Conservation (phyloP, 92 coral and sea anemone genomes). For the Palythoa grandiflora region DNA sequence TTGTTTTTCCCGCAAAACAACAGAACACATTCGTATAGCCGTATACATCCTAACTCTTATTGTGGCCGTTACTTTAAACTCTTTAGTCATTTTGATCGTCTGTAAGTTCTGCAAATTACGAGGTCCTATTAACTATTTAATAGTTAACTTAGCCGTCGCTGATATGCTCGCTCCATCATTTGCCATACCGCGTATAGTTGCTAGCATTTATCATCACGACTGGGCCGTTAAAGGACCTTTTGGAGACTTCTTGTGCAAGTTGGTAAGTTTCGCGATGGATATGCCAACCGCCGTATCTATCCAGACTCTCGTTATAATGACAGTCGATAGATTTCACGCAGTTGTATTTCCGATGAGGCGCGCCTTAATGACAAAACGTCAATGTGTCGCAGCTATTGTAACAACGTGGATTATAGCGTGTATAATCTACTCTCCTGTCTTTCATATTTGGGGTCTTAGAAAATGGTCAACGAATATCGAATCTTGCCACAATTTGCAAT, state of each 20-base stretch:
- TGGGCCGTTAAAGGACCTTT: constrained; percentile 36
- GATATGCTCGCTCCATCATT: constrained; percentile 18
- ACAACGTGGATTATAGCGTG: background rate
- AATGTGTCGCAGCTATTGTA: constrained; percentile 5
- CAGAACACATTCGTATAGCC: constrained; percentile 1
- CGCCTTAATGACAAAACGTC: background rate
- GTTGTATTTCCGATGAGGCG: constrained; percentile 25
- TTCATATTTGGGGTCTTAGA: background rate
- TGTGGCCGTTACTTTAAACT: constrained; percentile 3
- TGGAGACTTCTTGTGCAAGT: constrained; percentile 29
- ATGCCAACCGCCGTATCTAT: constrained; percentile 7
- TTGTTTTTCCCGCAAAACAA: background rate
- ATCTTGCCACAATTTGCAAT: background rate
- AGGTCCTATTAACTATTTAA: constrained; percentile 19
- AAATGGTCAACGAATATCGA: background rate
- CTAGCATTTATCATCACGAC: background rate
- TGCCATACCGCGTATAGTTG: constrained; percentile 13
- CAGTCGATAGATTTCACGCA: constrained; percentile 26
- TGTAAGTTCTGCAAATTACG: constrained; percentile 6
- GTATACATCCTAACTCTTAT: background rate
- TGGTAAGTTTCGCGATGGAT: constrained; percentile 18
- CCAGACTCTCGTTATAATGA: constrained; percentile 22
- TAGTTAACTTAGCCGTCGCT: constrained; percentile 26
- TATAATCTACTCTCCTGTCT: constrained; percentile 1
- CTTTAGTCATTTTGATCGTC: constrained; percentile 16